Evolutionary conservation across 1,140 invertebrate genomes (phyloP).

Genomic region (Papilio polytes): DNA sequence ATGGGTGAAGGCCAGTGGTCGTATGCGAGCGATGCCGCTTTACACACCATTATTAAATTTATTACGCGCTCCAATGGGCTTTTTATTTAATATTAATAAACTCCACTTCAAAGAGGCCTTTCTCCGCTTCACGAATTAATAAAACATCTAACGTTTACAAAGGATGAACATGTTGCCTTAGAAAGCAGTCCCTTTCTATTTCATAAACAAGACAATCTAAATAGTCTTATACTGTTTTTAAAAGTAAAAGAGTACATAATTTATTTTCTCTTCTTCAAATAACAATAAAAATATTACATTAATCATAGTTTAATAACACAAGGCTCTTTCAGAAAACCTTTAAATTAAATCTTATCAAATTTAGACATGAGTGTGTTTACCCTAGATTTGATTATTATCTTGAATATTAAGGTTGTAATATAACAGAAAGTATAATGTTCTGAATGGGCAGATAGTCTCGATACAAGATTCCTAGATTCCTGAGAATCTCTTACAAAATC

Average conservation of each 20-base stretch:
- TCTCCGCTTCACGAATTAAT: background rate
- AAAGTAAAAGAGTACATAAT: too few species aligned
- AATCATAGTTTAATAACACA: background rate
- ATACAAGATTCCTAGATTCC: too few species aligned
- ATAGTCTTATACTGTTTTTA: background rate
- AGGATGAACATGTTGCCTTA: background rate
- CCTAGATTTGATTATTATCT: too few species aligned
- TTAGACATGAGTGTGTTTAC: too few species aligned
- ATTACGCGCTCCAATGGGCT: slow-evolving; percentile 23
- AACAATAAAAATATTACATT: too few species aligned
- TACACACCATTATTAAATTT: slow-evolving; percentile 31
- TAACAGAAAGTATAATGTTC: too few species aligned
- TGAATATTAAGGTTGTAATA: too few species aligned
- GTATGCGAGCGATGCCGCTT: slow-evolving; percentile 24
- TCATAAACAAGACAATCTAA: background rate
- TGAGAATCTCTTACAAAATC: too few species aligned
- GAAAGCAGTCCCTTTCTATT: too few species aligned
- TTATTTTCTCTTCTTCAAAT: too few species aligned
- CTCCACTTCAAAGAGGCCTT: background rate
- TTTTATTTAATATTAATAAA: slow-evolving; percentile 32
- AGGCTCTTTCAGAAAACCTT: slow-evolving; percentile 1
- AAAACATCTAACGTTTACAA: background rate
- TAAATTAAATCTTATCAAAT: background rate
- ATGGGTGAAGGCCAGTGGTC: slow-evolving; percentile 19
- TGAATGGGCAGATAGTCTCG: too few species aligned